These are phyloP conservation scores for Indicator indicator DNA, from an alignment of 2,113 vertebrate species.

Conservation along the genomic window DNA sequence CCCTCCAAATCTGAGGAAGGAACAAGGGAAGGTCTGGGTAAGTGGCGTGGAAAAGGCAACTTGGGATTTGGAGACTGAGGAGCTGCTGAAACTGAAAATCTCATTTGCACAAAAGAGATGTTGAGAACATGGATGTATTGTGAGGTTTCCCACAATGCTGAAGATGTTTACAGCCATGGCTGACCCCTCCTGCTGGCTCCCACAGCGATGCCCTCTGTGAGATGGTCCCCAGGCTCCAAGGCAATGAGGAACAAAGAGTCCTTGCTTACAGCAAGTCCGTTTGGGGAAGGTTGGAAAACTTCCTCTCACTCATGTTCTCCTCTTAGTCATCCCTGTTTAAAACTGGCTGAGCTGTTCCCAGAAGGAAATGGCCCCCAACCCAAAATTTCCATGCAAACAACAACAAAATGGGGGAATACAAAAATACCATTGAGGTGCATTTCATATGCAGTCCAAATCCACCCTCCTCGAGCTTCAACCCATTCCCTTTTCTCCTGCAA, in stretches of 20 bases:
- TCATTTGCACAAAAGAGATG: not conserved
- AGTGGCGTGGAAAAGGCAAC: not conserved
- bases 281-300: conserved; percentile 16
- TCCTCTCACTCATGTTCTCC: not conserved
- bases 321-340: not conserved
- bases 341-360: not conserved
- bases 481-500: too few species aligned
- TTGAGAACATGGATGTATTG: not conserved
- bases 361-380: not conserved
- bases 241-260: not conserved
- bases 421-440: not conserved
- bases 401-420: not conserved
- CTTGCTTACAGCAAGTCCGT: not conserved
- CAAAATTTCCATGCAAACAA: not conserved
- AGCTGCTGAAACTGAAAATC: not conserved
- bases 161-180: not conserved
- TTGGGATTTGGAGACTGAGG: not conserved
- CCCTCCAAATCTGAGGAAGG: not conserved
- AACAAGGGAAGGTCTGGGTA: not conserved
- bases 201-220: fast-evolving
- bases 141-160: not conserved
- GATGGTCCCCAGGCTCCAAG: fast-evolving
- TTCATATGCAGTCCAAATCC: too few species aligned
- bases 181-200: not conserved
- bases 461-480: too few species aligned